phyloP scores from a whole-genome alignment of 2,797 vertebrate genomes.

The Kryptolebias ocellatus region DNA sequence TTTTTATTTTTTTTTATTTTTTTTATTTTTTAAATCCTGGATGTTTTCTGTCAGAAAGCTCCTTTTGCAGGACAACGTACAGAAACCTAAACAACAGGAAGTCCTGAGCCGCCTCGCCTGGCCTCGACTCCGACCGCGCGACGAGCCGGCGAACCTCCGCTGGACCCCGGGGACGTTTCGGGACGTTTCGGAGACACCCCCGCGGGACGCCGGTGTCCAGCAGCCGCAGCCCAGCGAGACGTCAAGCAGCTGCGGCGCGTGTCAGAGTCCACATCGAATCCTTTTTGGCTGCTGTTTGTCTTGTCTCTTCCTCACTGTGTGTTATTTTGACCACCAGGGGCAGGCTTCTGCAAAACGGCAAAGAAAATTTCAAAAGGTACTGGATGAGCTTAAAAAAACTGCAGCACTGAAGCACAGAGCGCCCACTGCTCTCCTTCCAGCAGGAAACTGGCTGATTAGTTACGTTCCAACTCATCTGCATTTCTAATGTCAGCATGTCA shows the following conservation, averaged over 20 bases:
- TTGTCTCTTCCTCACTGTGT: constrained; percentile 96
- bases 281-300: constrained; percentile 88
- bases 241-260: constrained; percentile 40
- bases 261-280: constrained; percentile 47
- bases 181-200: too few species aligned
- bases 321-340: constrained; percentile 99
- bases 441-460: constrained; percentile 58
- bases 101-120: too few species aligned
- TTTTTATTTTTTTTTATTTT: too few species aligned
- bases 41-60: too few species aligned
- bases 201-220: too few species aligned
- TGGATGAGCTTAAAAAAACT: constrained; percentile 86
- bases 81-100: too few species aligned
- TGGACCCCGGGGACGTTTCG: too few species aligned
- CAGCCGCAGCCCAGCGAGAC: too few species aligned
- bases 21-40: too few species aligned
- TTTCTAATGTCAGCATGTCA: constrained; percentile 56
- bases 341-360: constrained; percentile 99
- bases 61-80: too few species aligned
- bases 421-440: constrained; percentile 63
- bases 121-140: too few species aligned
- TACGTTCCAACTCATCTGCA: constrained; percentile 29
- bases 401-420: constrained; percentile 68
- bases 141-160: too few species aligned
- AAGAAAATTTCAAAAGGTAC: constrained; percentile 99